phyloP scores from a whole-genome alignment of 2,797 vertebrate species.

The Bradypus variegatus region DNA sequence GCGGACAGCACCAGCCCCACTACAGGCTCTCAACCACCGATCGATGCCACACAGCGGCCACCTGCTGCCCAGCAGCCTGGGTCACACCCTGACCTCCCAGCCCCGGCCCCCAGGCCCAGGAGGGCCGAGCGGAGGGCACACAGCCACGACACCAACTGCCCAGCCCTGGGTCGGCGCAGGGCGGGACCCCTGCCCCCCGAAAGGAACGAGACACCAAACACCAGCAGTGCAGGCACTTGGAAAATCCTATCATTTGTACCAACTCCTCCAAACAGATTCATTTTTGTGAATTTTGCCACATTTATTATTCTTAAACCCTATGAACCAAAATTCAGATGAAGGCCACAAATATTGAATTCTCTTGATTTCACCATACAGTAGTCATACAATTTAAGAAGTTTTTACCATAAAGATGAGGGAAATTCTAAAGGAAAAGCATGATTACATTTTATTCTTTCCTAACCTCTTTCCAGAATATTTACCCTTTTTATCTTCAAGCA shows the following conservation, averaged over 20 bases:
- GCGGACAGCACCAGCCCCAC: neutral
- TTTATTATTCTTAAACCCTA: neutral
- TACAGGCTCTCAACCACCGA: neutral
- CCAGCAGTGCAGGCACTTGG: neutral
- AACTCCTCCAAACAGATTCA: neutral
- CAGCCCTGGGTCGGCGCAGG: neutral
- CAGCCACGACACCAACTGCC: neutral
- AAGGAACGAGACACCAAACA: neutral
- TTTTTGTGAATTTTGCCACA: neutral
- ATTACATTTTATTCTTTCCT: neutral
- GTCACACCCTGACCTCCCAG: neutral
- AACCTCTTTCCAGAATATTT: slow-evolving; percentile 8
- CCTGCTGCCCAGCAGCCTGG: neutral
- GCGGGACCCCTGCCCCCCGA: fast-evolving
- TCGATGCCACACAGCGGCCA: neutral
- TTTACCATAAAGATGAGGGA: neutral
- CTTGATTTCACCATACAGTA: neutral
- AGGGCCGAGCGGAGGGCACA: neutral
- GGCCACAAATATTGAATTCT: neutral
- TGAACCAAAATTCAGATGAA: neutral
- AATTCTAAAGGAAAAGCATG: neutral
- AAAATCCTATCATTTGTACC: neutral
- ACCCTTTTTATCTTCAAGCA: slow-evolving; percentile 19
- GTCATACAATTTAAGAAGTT: neutral
- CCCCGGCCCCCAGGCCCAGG: neutral